Percentiles rank a stretch among this genome's conserved stretches.
These are phyloP conservation scores for Dasypolia templi DNA, from an alignment of 2,888 invertebrate genomes.

Conservation along the genomic window DNA sequence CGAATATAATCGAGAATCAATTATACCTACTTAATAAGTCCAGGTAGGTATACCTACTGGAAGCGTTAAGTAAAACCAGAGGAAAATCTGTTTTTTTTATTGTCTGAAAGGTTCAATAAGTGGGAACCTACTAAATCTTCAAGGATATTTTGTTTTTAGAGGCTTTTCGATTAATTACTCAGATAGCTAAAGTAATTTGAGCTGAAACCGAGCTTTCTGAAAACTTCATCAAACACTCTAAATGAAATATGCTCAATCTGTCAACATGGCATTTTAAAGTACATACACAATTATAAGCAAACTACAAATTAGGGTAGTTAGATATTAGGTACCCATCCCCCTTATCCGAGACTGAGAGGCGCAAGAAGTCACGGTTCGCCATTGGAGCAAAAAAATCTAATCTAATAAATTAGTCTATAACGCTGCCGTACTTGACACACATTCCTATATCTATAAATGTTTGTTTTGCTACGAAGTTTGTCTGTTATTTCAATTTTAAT, in stretches of 20 bases:
- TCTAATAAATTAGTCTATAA: slow-evolving; percentile 41
- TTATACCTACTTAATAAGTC: background rate
- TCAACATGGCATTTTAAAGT: background rate
- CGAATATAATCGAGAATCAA: background rate
- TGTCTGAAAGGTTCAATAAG: background rate
- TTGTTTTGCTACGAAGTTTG: slow-evolving; percentile 63
- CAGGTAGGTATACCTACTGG: no score
- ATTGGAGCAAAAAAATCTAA: slow-evolving; percentile 30
- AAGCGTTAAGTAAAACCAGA: background rate
- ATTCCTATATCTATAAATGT: slow-evolving; percentile 66
- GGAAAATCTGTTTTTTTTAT: background rate
- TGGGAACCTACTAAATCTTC: background rate
- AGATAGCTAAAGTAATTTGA: no score
- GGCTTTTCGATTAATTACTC: background rate
- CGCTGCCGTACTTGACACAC: slow-evolving; percentile 70
- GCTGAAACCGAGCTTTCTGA: background rate
- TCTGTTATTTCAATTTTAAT: slow-evolving; percentile 55
- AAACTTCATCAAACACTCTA: background rate
- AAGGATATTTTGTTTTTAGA: background rate
- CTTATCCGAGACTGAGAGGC: no score
- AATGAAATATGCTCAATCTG: background rate
- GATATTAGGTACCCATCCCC: background rate
- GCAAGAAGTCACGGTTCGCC: slow-evolving; percentile 4
- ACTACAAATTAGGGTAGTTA: background rate
- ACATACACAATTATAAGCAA: background rate